These are phyloP conservation scores for Apamea monoglypha DNA, from an alignment of 2,888 invertebrate genomes.

Conservation along the genomic window DNA sequence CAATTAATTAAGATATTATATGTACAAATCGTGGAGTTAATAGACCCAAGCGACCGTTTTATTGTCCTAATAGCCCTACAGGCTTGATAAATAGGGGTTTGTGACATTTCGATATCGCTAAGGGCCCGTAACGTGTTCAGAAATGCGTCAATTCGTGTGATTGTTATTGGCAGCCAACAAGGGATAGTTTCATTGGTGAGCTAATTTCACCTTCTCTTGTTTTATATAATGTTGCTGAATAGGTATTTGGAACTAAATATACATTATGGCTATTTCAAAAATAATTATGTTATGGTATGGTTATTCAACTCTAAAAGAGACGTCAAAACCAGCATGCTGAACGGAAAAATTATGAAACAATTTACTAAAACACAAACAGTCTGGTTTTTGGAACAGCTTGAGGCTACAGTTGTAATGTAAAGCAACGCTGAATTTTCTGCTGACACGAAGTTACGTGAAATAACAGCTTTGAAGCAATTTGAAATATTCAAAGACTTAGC, in stretches of 20 bases:
- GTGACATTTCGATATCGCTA: slow-evolving; percentile 18
- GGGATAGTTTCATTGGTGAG: neutral
- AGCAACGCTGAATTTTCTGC: slow-evolving; percentile 22
- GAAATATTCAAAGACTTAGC: slow-evolving; percentile 55
- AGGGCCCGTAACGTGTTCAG: neutral
- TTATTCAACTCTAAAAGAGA: slow-evolving; percentile 1
- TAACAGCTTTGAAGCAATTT: slow-evolving; percentile 29
- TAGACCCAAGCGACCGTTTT: slow-evolving; percentile 1
- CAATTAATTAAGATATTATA: slow-evolving; percentile 39
- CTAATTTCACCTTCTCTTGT: neutral
- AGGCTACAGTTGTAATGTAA: neutral
- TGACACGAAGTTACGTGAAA: slow-evolving; percentile 3
- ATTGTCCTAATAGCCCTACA: neutral
- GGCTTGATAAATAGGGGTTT: neutral
- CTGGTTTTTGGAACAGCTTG: neutral
- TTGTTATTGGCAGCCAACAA: slow-evolving; percentile 51
- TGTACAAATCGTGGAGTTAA: slow-evolving; percentile 27
- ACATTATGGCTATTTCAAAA: too few relatives aligned
- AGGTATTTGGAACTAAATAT: neutral
- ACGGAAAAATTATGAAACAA: neutral
- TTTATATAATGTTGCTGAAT: neutral
- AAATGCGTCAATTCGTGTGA: slow-evolving; percentile 3
- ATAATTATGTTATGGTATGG: neutral
- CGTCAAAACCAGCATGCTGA: neutral
- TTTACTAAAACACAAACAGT: neutral